A percentile compares a stretch with the other conserved stretches of the same genome.
Conservation (phyloP, 2,888 invertebrate species). For the Philereme vetulata region DNA sequence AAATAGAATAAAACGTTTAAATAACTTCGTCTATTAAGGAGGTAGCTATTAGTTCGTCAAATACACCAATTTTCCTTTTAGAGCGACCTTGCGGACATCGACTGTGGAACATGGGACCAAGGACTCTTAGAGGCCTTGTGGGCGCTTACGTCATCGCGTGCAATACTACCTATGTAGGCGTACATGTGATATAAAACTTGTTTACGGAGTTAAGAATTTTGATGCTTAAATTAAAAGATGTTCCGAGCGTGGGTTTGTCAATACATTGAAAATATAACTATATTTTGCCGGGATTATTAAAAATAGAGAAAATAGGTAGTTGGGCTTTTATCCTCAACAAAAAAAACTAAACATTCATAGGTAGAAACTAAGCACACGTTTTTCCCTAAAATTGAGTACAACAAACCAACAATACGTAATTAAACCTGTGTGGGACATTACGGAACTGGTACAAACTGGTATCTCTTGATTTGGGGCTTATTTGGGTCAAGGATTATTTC, state of each 20-base stretch:
- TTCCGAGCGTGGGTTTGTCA: slow-evolving; percentile 11
- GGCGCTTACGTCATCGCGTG: slow-evolving; percentile 27
- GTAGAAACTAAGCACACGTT: not conserved
- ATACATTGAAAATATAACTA: too few species aligned
- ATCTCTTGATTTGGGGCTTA: slow-evolving; percentile 47
- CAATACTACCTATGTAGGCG: slow-evolving; percentile 23
- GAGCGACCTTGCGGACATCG: slow-evolving; percentile 19
- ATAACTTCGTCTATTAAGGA: slow-evolving; percentile 12
- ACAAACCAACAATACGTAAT: slow-evolving; percentile 56
- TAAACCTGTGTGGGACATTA: slow-evolving; percentile 68
- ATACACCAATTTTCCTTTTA: slow-evolving; percentile 18
- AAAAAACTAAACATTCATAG: not conserved
- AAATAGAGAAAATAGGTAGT: not conserved
- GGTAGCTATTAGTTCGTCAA: slow-evolving; percentile 10
- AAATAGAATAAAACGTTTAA: slow-evolving; percentile 1
- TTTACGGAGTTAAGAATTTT: slow-evolving; percentile 8
- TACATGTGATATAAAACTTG: slow-evolving; percentile 18
- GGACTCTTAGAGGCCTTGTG: slow-evolving; percentile 33
- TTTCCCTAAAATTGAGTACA: slow-evolving; percentile 3
- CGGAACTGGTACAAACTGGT: slow-evolving; percentile 48
- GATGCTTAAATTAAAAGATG: slow-evolving; percentile 2
- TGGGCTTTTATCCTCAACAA: not conserved
- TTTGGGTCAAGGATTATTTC: slow-evolving; percentile 69
- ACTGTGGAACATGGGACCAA: slow-evolving; percentile 33
- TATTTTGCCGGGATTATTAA: not conserved